A percentile compares a stretch with the other conserved stretches of the same genome.
Evolutionary conservation across 2,797 vertebrate genomes (phyloP).

Genomic region (Anguilla pacifica): DNA sequence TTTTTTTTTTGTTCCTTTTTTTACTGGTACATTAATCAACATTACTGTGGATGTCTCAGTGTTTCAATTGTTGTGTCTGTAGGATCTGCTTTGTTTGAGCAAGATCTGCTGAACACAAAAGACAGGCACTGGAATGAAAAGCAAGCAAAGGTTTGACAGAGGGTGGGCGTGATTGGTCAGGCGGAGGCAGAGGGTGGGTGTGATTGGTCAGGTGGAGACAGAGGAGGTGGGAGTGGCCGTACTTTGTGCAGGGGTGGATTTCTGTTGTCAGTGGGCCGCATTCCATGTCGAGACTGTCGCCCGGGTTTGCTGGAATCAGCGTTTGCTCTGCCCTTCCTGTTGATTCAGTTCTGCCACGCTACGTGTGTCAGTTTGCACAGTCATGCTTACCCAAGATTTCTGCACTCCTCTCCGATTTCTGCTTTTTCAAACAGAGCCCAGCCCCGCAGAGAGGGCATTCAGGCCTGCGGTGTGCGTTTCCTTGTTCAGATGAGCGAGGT

Average conservation of each 20-base stretch:
- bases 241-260: conserved; percentile 33
- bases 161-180: conserved; percentile 1
- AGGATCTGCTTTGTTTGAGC: conserved; percentile 13
- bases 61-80: neutral
- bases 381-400: conserved; percentile 62
- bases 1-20: too few relatives aligned
- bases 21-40: neutral
- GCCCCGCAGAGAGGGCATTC: neutral
- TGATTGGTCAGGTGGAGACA: neutral
- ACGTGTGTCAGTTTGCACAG: conserved; percentile 53
- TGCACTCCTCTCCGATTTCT: conserved; percentile 6
- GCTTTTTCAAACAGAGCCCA: neutral
- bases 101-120: conserved; percentile 48
- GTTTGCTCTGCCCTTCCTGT: conserved; percentile 15
- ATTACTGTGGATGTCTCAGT: too few relatives aligned
- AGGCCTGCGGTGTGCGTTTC: neutral
- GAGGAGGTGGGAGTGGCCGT: conserved; percentile 16
- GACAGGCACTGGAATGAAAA: conserved; percentile 49
- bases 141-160: conserved; percentile 32
- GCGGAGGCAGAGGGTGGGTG: conserved; percentile 1
- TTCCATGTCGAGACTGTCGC: conserved; percentile 43
- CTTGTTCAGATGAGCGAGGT: conserved; percentile 37
- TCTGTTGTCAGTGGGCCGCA: conserved; percentile 38
- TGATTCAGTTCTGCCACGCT: conserved; percentile 36
- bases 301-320: conserved; percentile 47